These are phyloP conservation scores for Crotalus helleri DNA, from an alignment of 2,113 vertebrate species.

Conservation along the genomic window DNA sequence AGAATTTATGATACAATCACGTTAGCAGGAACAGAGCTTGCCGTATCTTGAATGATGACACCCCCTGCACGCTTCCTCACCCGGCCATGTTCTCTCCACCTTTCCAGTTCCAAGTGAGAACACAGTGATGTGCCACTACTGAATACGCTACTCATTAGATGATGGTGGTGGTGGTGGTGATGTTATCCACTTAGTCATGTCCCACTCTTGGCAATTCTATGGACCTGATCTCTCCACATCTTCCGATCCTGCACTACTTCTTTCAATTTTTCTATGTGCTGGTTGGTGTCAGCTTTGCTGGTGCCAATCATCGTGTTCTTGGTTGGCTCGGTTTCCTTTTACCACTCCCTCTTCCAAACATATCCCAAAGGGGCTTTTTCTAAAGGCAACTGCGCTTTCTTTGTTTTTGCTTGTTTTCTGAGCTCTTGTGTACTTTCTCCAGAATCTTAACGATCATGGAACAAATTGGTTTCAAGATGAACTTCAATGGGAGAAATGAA, in stretches of 20 bases:
- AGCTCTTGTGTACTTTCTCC: conserved; percentile 21
- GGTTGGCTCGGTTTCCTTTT: too few relatives aligned
- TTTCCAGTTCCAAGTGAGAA: not conserved
- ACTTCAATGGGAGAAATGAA: conserved; percentile 61
- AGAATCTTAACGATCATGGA: conserved; percentile 81
- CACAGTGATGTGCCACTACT: not conserved
- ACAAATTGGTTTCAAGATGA: conserved; percentile 73
- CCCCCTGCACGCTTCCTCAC: not conserved
- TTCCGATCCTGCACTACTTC: too few relatives aligned
- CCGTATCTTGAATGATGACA: not conserved
- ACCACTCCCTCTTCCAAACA: too few relatives aligned
- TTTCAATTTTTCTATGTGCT: too few relatives aligned
- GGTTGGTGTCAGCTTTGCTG: too few relatives aligned
- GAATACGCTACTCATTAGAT: not conserved
- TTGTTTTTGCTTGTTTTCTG: not conserved
- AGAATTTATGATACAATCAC: not conserved
- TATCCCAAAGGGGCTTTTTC: too few relatives aligned
- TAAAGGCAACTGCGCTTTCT: too few relatives aligned
- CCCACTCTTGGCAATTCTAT: too few relatives aligned
- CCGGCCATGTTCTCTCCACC: not conserved
- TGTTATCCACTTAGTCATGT: too few relatives aligned
- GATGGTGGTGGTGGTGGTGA: too few relatives aligned
- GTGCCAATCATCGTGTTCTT: too few relatives aligned
- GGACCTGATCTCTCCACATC: too few relatives aligned
- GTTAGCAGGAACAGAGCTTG: not conserved